phyloP scores from a whole-genome alignment of 1,140 invertebrate genomes.

The Dufourea novaeangliae region DNA sequence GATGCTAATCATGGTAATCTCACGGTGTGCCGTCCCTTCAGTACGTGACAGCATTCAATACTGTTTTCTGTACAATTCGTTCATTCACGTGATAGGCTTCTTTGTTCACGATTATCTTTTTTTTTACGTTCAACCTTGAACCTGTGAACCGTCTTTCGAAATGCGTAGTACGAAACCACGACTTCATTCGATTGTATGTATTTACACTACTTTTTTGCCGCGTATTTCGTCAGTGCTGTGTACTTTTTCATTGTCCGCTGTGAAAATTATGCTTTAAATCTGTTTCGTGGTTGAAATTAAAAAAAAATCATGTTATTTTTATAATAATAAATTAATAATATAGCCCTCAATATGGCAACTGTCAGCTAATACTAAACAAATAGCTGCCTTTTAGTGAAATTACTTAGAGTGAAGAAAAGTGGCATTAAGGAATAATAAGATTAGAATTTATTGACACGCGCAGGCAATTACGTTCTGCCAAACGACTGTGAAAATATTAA shows the following conservation, averaged over 20 bases:
- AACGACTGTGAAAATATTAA: not conserved
- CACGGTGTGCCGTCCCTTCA: constrained; percentile 36
- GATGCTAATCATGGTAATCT: constrained; percentile 72
- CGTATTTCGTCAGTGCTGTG: too few species aligned
- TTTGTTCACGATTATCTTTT: not conserved
- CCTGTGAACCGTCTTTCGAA: not conserved
- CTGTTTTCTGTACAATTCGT: constrained; percentile 6
- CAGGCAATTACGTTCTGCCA: too few species aligned
- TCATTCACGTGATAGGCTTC: not conserved
- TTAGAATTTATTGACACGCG: too few species aligned
- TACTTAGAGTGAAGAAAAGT: too few species aligned
- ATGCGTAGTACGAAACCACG: too few species aligned
- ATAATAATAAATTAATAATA: too few species aligned
- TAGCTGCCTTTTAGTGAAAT: too few species aligned
- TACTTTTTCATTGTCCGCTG: not conserved
- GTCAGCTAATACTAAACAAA: too few species aligned
- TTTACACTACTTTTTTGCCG: not conserved
- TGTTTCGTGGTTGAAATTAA: too few species aligned
- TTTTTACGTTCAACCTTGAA: not conserved
- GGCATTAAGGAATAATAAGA: too few species aligned
- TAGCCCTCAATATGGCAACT: too few species aligned
- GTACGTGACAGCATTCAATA: constrained; percentile 59
- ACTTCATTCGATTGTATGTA: not conserved
- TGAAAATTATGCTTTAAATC: not conserved
- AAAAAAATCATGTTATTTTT: too few species aligned